Evolutionary conservation across 2,113 vertebrate genomes (phyloP), one percentile per base, ranked within the genome.

Genomic region (Guaruba guarouba): DNA sequence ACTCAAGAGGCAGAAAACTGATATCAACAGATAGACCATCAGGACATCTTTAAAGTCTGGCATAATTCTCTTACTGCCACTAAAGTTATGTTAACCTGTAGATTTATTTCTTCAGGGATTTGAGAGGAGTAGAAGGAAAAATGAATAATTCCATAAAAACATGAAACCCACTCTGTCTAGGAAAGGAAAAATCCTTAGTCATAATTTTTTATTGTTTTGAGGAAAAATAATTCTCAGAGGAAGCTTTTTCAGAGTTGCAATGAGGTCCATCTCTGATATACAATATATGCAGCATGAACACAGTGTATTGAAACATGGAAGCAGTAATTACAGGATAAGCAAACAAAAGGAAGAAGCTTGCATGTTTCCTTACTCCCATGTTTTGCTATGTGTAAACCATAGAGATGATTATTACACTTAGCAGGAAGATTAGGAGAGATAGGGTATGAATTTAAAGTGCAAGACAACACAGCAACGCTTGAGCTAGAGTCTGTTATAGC

Each of bases 1-100:
- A 69, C 69, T 61, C 54, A 81, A 74, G 81, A 94, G 95, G 95
- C 71, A 84, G 78, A 91, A 97, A 97, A 82, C 75, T 68, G 12
- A 90, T 84, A 92, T 9, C 63, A 69, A 31, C 68, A 61, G 54
- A 77, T 68, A 87, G 68, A 54, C 49, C 27, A 74, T 84, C 61
- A 79, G 54, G 49, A 64, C 24, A 62, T 77, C 54, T 91, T 63
- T 86, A 75, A 86, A 78, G n/a, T 73, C 62, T 67, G 29, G 67
- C 44, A 74, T 61, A 75, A 64, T 94, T 90, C 44, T 93, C 39
- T 73, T 80, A 79, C 43, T 89, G n/a, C 6, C 75, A 66, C 51
- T 74, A 66, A 83, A 78, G 46, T 84, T 80, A 77, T 52, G 27
- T 59, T 62, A 81, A 23, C 9, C 44, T 68, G 70, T 20, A 55